Conservation (phyloP, 2,888 invertebrate genomes). For the Anoplius nigerrimus region DNA sequence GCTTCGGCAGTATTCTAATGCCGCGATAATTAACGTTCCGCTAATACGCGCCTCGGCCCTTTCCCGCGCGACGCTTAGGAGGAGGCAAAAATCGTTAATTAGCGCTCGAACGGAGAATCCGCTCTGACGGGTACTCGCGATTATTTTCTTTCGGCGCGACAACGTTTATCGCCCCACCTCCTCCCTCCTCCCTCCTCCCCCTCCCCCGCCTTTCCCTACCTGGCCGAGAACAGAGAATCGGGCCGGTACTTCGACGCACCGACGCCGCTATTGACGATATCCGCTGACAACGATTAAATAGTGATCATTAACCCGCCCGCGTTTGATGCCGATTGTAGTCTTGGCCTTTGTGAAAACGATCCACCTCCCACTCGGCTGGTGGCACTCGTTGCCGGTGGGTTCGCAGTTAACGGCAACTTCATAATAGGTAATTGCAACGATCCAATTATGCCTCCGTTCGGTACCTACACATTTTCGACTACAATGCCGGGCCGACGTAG, state of each 20-base stretch:
- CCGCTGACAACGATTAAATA: constrained; percentile 12
- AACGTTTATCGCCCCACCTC: too few species aligned
- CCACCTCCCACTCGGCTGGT: background rate
- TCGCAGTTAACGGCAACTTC: constrained; percentile 16
- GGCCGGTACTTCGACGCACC: too few species aligned
- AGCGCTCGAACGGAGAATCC: too few species aligned
- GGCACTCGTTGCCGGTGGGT: background rate
- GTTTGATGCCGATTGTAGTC: constrained; percentile 1
- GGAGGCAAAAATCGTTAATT: too few species aligned
- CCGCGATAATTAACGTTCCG: too few species aligned
- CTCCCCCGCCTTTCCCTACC: too few species aligned
- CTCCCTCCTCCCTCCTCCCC: too few species aligned
- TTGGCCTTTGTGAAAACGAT: constrained; percentile 1
- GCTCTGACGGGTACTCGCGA: too few species aligned
- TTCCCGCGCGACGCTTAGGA: background rate
- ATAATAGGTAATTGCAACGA: constrained; percentile 24
- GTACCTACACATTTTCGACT: constrained; percentile 3
- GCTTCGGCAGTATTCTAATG: background rate
- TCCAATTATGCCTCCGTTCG: constrained; percentile 16
- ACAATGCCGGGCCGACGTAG: background rate
- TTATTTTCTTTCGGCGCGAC: too few species aligned
- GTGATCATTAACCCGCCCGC: constrained; percentile 15
- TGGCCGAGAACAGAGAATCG: too few species aligned
- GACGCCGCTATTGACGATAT: too few species aligned
- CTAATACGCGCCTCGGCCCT: background rate